phyloP scores from a whole-genome alignment of 2,888 invertebrate species.

The Catocala sponsa region DNA sequence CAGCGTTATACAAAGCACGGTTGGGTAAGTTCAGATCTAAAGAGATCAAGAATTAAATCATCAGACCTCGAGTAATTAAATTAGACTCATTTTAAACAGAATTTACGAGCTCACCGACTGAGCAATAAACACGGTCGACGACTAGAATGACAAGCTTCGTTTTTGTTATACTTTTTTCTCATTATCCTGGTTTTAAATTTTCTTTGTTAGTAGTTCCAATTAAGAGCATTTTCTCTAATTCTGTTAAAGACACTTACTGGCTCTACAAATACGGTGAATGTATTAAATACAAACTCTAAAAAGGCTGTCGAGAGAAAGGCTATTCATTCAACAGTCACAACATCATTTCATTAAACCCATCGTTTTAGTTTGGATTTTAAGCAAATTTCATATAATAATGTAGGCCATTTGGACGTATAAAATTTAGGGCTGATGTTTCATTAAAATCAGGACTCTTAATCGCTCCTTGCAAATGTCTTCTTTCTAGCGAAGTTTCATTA shows the following conservation, averaged over 20 bases:
- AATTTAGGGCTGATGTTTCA: no score
- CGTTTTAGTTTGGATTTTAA: no score
- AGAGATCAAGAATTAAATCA: conserved; percentile 49
- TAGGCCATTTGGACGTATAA: no score
- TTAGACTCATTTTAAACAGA: conserved; percentile 59
- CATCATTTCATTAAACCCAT: no score
- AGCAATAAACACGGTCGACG: conserved; percentile 55
- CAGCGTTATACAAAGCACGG: conserved; percentile 18
- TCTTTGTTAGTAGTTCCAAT: conserved; percentile 12
- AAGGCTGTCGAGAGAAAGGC: no score
- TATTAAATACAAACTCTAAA: not conserved
- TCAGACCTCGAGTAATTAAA: conserved; percentile 60
- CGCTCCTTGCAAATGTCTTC: no score
- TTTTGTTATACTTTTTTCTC: conserved; percentile 40
- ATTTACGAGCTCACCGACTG: conserved; percentile 56
- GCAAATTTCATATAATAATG: no score
- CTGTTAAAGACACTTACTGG: not conserved
- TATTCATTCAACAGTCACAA: no score
- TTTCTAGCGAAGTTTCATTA: no score
- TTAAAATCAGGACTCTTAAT: no score
- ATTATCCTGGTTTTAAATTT: conserved; percentile 17
- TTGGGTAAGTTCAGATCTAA: conserved; percentile 28
- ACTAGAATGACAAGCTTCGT: conserved; percentile 53
- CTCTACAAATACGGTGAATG: not conserved
- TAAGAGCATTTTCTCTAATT: not conserved